Base-by-base conservation (phyloP, 2,113 vertebrate species). In the Columba janthina region DNA sequence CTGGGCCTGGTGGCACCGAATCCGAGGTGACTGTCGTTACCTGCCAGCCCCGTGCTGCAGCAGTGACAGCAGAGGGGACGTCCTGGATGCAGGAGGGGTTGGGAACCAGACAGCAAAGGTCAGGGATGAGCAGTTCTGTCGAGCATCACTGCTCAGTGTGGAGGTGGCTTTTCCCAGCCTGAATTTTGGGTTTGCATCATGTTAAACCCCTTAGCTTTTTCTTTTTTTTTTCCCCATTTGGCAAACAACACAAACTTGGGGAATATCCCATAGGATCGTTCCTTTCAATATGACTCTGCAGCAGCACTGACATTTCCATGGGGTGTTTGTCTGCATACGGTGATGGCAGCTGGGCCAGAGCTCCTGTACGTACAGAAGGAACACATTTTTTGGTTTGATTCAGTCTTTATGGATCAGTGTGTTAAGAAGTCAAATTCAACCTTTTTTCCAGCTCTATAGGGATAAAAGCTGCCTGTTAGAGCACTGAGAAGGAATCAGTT, bases 1-100 rank as follows among this genome's bases (percentile, higher is more conserved):
- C 42, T 28, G 1, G 34, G 21, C 0, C 38, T 0, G 0, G 14
- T 17, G 26, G n/a, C 46, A 60, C 25, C 2, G 2, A 8, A 8
- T 3, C 17, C 1, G 29, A 2, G 21, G 31, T 28, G 61, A 51
- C 25, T 66, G 13, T 20, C 3, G 1, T 7, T 22, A 22, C 20
- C 57, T 50, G 21, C 20, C 50, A 53, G 79, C n/a, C 60, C 67
- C 38, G 6, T 4, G 2, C n/a, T n/a, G 29, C 36, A 60, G 61
- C 89, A 18, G 61, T 2, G 58, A 16, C 1, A 5, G 46, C 17
- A 12, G 38, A n/a, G 61, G 17, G 36, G 32, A 28, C 9, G 36
- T 24, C 22, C 22, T n/a, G 34, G 31, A n/a, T 1, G 2, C 40
- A 15, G 64, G 28, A 34, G n/a, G 22, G 19, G 12, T 42, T 64